Conservation (phyloP, 2,888 invertebrate species). For the Himalopsyche tibetana region DNA sequence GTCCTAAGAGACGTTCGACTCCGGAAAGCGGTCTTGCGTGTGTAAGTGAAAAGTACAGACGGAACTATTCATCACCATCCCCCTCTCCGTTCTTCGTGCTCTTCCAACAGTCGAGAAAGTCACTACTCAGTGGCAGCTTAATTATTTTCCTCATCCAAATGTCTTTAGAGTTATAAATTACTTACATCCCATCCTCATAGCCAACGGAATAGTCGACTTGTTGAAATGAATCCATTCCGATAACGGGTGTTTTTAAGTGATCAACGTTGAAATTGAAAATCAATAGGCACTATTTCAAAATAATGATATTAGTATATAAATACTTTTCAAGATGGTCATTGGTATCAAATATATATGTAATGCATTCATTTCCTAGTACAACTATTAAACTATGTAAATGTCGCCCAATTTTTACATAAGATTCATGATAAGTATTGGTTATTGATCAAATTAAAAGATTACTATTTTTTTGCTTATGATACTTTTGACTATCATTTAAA, state of each 20-base stretch:
- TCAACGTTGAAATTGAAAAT: neutral
- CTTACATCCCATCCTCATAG: conserved; percentile 1
- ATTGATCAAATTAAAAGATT: too few species aligned
- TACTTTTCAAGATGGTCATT: too few species aligned
- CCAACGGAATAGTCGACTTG: neutral
- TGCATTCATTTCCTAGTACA: too few species aligned
- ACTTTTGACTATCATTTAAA: too few species aligned
- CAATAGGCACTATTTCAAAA: too few species aligned
- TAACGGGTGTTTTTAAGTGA: neutral
- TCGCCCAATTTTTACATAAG: too few species aligned
- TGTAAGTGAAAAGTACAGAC: conserved; percentile 52
- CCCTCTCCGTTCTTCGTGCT: neutral
- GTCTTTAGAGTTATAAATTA: conserved; percentile 20
- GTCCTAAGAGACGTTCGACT: conserved; percentile 29
- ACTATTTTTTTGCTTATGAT: too few species aligned
- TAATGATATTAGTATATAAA: too few species aligned
- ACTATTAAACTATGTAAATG: too few species aligned
- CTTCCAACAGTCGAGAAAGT: conserved; percentile 20
- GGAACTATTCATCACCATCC: conserved; percentile 55
- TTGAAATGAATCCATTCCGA: conserved; percentile 1
- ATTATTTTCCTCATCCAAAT: conserved; percentile 34
- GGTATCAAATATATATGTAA: too few species aligned
- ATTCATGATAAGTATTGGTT: too few species aligned
- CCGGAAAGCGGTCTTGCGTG: conserved; percentile 46
- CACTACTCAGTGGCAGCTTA: conserved; percentile 49